Evolutionary conservation across 2,113 vertebrate genomes (phyloP).

Genomic region (Cololabis saira): DNA sequence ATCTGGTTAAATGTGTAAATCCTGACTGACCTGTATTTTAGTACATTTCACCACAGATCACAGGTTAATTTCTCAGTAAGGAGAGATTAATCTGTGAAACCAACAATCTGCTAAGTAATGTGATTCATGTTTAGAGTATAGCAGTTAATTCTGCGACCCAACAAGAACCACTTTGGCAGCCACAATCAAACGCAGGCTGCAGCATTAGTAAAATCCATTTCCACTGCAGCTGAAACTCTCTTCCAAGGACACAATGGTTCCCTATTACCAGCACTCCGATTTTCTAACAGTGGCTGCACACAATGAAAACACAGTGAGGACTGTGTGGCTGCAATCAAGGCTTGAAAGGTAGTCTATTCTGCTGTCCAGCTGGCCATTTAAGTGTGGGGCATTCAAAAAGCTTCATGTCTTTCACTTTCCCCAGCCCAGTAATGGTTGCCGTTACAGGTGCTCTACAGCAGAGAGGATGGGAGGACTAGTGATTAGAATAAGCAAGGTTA

Average conservation of each 20-base stretch:
- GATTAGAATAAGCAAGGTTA: not conserved
- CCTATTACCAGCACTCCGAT: constrained; percentile 58
- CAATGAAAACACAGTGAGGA: constrained; percentile 65
- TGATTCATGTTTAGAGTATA: constrained; percentile 52
- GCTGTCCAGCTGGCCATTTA: constrained; percentile 57
- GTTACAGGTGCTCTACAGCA: constrained; percentile 31
- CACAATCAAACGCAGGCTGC: constrained; percentile 35
- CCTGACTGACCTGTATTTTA: constrained; percentile 10
- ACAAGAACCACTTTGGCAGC: constrained; percentile 26
- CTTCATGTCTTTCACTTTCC: constrained; percentile 42
- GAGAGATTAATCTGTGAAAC: constrained; percentile 28
- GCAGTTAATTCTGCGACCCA: constrained; percentile 29
- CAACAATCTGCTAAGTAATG: constrained; percentile 47
- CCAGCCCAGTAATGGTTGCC: constrained; percentile 20
- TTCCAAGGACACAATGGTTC: constrained; percentile 73
- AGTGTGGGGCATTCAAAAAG: constrained; percentile 45
- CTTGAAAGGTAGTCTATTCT: constrained; percentile 63
- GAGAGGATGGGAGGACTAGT: constrained; percentile 1
- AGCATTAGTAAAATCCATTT: constrained; percentile 60
- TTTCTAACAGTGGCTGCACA: constrained; percentile 61
- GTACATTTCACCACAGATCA: constrained; percentile 4
- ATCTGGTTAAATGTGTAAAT: constrained; percentile 13
- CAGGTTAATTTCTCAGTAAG: constrained; percentile 18
- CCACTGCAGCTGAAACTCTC: constrained; percentile 62
- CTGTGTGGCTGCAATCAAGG: constrained; percentile 59